Conservation (phyloP, 2,888 invertebrate genomes). For the Drosophila mayaguana region DNA sequence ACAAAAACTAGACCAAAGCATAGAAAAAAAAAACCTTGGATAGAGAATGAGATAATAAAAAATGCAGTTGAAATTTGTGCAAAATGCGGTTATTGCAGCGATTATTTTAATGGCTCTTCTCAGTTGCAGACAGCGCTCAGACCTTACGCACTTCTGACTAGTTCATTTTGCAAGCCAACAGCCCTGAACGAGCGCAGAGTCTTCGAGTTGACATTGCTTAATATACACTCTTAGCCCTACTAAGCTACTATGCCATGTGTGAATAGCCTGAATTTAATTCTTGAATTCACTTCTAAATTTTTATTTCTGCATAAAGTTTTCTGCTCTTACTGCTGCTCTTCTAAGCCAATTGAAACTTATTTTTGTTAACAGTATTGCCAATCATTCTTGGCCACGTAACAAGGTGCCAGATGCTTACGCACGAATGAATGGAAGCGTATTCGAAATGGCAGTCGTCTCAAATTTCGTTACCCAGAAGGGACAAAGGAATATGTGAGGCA, state of each 20-base stretch:
- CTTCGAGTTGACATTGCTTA: background rate
- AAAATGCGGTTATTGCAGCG: slow-evolving; percentile 75
- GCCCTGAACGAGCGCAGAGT: background rate
- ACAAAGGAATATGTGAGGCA: background rate
- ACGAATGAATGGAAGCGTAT: background rate
- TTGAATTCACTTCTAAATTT: too few relatives aligned
- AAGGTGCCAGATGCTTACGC: too few relatives aligned
- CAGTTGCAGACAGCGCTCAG: slow-evolving; percentile 53
- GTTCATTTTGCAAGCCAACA: slow-evolving; percentile 43
- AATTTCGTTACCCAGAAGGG: background rate
- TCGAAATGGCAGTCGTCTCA: background rate
- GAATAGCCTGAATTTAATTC: background rate
- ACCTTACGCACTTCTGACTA: slow-evolving; percentile 55
- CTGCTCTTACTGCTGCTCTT: background rate
- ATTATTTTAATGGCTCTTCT: slow-evolving; percentile 76
- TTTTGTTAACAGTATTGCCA: too few relatives aligned
- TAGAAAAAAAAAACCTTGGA: slow-evolving; percentile 16
- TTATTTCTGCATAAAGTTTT: background rate
- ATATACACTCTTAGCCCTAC: too few relatives aligned
- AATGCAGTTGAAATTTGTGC: slow-evolving; percentile 59
- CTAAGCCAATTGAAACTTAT: background rate
- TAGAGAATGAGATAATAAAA: slow-evolving; percentile 4
- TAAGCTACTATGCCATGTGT: too few relatives aligned
- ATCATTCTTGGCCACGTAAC: too few relatives aligned
- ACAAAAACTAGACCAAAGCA: slow-evolving; percentile 15